Percentiles rank a stretch among this genome's conserved stretches.
These are phyloP conservation scores for Aleiodes alternator DNA, from an alignment of 2,888 invertebrate genomes.

Conservation along the genomic window DNA sequence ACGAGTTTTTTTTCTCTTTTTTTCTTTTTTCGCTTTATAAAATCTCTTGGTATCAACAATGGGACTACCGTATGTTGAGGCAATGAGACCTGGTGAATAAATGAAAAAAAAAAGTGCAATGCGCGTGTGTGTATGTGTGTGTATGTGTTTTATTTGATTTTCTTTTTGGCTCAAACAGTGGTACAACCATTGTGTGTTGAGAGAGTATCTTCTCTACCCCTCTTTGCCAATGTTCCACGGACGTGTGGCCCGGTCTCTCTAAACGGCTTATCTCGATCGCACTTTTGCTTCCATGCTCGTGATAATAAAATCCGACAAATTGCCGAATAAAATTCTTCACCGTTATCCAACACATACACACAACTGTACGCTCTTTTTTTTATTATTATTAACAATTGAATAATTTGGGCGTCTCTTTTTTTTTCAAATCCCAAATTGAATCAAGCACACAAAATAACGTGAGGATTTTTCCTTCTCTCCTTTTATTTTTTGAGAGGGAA, in stretches of 20 bases:
- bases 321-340: constrained; percentile 56
- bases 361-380: constrained; percentile 4
- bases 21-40: constrained; percentile 62
- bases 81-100: not conserved
- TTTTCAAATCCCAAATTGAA: not conserved
- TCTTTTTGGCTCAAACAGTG: constrained; percentile 6
- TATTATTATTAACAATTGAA: not conserved
- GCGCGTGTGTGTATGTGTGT: too few species aligned
- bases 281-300: constrained; percentile 46
- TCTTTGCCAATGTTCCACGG: constrained; percentile 28
- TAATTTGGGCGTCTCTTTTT: constrained; percentile 7
- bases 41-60: constrained; percentile 62
- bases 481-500: not conserved
- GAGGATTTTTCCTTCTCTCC: not conserved
- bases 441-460: not conserved
- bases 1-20: constrained; percentile 36
- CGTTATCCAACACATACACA: not conserved
- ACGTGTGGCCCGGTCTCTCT: constrained; percentile 51
- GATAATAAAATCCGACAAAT: constrained; percentile 59
- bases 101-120: too few species aligned
- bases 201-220: constrained; percentile 1
- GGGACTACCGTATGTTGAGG: constrained; percentile 39
- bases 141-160: not conserved
- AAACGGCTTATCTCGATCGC: constrained; percentile 58
- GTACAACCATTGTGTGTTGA: constrained; percentile 16